Conservation (phyloP, 2,113 vertebrate species). For the Coptodon bakossiorum region DNA sequence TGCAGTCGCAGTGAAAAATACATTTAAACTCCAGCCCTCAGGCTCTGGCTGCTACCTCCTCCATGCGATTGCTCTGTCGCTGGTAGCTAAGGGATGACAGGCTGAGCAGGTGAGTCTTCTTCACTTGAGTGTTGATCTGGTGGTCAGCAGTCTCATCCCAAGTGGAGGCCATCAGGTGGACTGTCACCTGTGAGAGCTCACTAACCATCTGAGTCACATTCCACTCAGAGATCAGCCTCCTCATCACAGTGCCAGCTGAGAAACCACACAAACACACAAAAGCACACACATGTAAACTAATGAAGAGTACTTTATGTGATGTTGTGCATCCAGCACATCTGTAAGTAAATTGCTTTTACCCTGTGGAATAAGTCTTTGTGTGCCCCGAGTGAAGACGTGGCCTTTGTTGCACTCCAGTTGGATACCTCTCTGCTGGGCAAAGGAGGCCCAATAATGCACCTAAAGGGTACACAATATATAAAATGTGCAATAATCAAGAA, state of each 20-base stretch:
- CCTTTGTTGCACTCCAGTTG: conserved; percentile 93
- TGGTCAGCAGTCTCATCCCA: conserved; percentile 90
- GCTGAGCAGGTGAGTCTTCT: conserved; percentile 96
- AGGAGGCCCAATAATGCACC: conserved; percentile 99
- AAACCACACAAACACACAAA: not conserved
- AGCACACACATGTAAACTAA: not conserved
- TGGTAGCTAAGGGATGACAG: conserved; percentile 94
- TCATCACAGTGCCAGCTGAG: conserved; percentile 93
- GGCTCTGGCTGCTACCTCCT: conserved; percentile 77
- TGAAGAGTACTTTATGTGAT: not conserved
- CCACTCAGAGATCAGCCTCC: conserved; percentile 96
- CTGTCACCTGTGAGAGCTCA: conserved; percentile 88
- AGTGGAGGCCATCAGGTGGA: conserved; percentile 95
- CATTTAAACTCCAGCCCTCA: not conserved
- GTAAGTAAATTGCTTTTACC: conserved; percentile 62
- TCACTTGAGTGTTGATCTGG: conserved; percentile 86
- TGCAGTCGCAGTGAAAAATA: not conserved
- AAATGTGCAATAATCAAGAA: not conserved
- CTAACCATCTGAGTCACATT: conserved; percentile 97
- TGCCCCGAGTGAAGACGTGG: conserved; percentile 88
- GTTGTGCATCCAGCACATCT: not conserved
- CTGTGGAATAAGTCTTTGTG: conserved; percentile 92
- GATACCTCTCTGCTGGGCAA: conserved; percentile 93
- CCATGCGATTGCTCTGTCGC: conserved; percentile 85
- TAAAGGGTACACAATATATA: conserved; percentile 21